Evolutionary conservation across 2,888 invertebrate species (phyloP).

Genomic region (Cerceris ruficornis): DNA sequence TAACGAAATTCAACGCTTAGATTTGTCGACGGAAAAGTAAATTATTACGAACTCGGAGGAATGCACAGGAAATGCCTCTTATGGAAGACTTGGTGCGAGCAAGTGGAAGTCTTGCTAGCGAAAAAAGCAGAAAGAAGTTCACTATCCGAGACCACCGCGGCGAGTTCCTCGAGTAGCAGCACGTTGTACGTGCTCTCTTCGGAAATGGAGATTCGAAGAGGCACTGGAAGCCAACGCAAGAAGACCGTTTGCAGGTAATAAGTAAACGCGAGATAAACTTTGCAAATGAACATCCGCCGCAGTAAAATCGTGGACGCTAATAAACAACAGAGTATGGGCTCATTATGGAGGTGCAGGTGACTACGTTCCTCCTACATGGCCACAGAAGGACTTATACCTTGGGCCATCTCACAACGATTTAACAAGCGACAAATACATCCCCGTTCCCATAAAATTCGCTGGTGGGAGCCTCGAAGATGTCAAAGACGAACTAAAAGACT

Average conservation of each 20-base stretch:
- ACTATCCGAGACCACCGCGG: conserved; percentile 83
- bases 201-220: conserved; percentile 67
- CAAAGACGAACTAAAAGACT: conserved; percentile 56
- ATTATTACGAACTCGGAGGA: conserved; percentile 88
- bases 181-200: conserved; percentile 82
- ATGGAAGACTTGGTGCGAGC: conserved; percentile 85
- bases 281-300: neutral
- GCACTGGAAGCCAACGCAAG: neutral
- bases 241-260: conserved; percentile 52
- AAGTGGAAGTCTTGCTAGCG: conserved; percentile 80
- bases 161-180: conserved; percentile 81
- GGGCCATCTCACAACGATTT: conserved; percentile 78
- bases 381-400: conserved; percentile 84
- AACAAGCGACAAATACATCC: conserved; percentile 66
- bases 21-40: conserved; percentile 78
- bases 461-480: conserved; percentile 67
- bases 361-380: conserved; percentile 81
- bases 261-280: too few species aligned
- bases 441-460: conserved; percentile 69
- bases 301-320: neutral
- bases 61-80: conserved; percentile 84
- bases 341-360: conserved; percentile 71
- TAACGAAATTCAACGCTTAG: conserved; percentile 48
- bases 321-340: conserved; percentile 64
- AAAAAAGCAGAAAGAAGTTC: conserved; percentile 82